Percentiles rank a stretch among this genome's conserved stretches.
These are phyloP conservation scores for Drosophila pectinifera DNA, from an alignment of 1,140 invertebrate genomes.

Conservation along the genomic window DNA sequence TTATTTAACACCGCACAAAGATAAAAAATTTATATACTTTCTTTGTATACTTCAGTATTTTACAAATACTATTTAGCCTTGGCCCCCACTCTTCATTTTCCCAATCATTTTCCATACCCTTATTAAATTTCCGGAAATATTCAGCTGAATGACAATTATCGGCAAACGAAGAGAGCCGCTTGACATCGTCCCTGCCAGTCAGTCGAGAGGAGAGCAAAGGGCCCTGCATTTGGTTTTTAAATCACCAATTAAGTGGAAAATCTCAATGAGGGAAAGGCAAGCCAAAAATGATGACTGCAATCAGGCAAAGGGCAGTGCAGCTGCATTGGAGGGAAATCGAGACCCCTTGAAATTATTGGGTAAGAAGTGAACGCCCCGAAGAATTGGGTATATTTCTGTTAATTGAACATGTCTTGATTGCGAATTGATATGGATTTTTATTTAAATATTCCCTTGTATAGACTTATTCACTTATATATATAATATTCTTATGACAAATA, in stretches of 20 bases:
- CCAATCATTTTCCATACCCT: neutral
- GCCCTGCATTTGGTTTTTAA: constrained; percentile 42
- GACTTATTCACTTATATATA: neutral
- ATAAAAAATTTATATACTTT: neutral
- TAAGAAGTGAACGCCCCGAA: neutral
- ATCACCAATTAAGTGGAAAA: constrained; percentile 45
- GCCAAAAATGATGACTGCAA: constrained; percentile 31
- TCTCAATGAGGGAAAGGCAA: constrained; percentile 13
- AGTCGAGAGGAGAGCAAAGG: constrained; percentile 1
- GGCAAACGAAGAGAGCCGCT: neutral
- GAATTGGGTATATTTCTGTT: neutral
- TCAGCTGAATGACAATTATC: constrained; percentile 8
- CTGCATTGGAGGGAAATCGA: constrained; percentile 23
- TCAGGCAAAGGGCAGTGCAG: constrained; percentile 20
- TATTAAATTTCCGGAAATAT: constrained; percentile 8
- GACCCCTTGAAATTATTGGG: constrained; percentile 12
- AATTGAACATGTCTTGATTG: neutral
- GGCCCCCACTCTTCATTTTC: neutral
- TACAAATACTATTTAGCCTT: neutral
- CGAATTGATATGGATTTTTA: neutral
- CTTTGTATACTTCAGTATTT: no score
- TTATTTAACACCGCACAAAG: no score
- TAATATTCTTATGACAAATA: neutral
- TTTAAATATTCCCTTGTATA: neutral
- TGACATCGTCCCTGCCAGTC: neutral